Conservation (phyloP, 2,888 invertebrate genomes). For the Melinaea menophilus region DNA sequence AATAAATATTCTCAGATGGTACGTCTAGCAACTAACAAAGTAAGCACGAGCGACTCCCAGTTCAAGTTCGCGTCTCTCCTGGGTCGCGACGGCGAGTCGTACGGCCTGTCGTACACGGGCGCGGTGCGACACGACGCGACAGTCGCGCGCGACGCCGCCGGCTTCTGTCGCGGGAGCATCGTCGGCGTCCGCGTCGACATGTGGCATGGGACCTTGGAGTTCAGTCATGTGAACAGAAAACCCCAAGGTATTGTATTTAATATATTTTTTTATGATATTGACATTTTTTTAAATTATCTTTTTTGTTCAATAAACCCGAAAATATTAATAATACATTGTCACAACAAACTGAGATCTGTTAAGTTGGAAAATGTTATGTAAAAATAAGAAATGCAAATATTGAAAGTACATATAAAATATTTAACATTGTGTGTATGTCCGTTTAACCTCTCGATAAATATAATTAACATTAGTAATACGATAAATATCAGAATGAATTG, state of each 20-base stretch:
- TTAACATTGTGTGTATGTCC: too few species aligned
- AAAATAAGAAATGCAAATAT: too few species aligned
- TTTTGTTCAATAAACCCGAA: too few species aligned
- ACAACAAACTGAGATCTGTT: too few species aligned
- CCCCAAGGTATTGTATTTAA: slow-evolving; percentile 78
- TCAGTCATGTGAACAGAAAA: slow-evolving; percentile 87
- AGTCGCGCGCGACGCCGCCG: slow-evolving; percentile 76
- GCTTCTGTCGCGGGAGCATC: slow-evolving; percentile 86
- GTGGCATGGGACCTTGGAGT: slow-evolving; percentile 89
- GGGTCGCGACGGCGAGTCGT: slow-evolving; percentile 88
- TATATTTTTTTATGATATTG: not conserved
- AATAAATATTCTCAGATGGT: slow-evolving; percentile 80
- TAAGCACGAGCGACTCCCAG: slow-evolving; percentile 79
- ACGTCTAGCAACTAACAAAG: slow-evolving; percentile 89
- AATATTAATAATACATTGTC: too few species aligned
- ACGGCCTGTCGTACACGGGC: slow-evolving; percentile 91
- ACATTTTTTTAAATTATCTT: too few species aligned
- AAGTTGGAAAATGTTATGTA: too few species aligned
- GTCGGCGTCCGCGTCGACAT: slow-evolving; percentile 91
- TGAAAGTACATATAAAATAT: too few species aligned
- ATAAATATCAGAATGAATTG: too few species aligned
- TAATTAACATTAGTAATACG: not conserved
- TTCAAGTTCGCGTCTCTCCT: slow-evolving; percentile 87
- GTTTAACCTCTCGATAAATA: too few species aligned
- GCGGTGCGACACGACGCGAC: slow-evolving; percentile 82